phyloP scores from a whole-genome alignment of 2,797 vertebrate species.

The Vespertilio murinus region DNA sequence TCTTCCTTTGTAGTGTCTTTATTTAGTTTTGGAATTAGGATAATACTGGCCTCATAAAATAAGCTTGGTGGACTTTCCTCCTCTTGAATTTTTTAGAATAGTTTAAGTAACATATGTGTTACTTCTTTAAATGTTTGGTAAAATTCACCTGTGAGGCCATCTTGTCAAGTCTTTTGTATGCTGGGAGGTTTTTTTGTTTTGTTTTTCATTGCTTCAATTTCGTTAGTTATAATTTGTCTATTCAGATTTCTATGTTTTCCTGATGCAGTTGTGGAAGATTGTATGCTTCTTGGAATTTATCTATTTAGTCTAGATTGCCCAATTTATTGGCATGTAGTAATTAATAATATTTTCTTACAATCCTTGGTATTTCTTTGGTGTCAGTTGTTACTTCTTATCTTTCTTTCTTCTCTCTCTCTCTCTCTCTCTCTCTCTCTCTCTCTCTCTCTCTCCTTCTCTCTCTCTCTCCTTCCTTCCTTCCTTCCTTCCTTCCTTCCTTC shows the following conservation, averaged over 20 bases:
- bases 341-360: background rate
- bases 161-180: background rate
- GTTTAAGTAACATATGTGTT: background rate
- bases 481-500: no score
- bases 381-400: no score
- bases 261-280: no score
- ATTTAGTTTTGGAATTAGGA: background rate
- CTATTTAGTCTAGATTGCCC: background rate
- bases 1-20: background rate
- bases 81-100: background rate
- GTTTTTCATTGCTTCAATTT: background rate
- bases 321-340: background rate
- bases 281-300: no score
- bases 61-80: background rate
- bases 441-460: no score
- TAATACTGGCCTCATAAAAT: background rate
- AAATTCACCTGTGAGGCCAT: background rate
- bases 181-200: background rate
- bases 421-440: no score
- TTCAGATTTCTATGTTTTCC: background rate
- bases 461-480: no score
- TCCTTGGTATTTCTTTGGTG: no score
- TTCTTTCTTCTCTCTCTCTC: no score
- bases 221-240: background rate
- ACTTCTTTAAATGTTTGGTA: background rate